A percentile compares a stretch with the other conserved stretches of the same genome.
phyloP scores from a whole-genome alignment of 2,113 vertebrate genomes.

The Equus quagga region DNA sequence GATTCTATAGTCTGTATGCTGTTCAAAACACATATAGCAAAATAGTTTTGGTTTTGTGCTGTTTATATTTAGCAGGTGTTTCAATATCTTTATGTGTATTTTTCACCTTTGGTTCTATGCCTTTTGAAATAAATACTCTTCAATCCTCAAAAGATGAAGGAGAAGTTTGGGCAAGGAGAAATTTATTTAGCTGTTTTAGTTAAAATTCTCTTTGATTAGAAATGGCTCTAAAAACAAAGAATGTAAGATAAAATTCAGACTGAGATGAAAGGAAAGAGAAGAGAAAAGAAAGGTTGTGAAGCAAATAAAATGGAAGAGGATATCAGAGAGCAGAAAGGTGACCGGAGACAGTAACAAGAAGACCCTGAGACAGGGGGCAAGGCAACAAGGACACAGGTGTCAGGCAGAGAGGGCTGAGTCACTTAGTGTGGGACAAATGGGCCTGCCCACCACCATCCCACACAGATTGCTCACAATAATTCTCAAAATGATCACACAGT shows the following conservation, averaged over 20 bases:
- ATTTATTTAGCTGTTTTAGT: not conserved
- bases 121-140: not conserved
- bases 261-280: not conserved
- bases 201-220: not conserved
- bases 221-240: not conserved
- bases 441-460: not conserved
- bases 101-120: not conserved
- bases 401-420: not conserved
- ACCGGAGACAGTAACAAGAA: too few species aligned
- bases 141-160: not conserved
- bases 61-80: not conserved
- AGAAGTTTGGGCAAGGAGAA: not conserved
- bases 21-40: not conserved
- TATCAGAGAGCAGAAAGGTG: not conserved
- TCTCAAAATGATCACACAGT: not conserved
- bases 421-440: rapidly evolving
- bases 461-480: not conserved
- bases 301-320: not conserved
- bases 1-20: not conserved
- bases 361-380: rapidly evolving
- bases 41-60: not conserved
- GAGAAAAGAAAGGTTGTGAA: not conserved
- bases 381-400: not conserved
- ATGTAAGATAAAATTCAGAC: not conserved
- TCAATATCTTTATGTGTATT: not conserved